phyloP scores from a whole-genome alignment of 2,797 vertebrate genomes.

The Siniperca undulata region DNA sequence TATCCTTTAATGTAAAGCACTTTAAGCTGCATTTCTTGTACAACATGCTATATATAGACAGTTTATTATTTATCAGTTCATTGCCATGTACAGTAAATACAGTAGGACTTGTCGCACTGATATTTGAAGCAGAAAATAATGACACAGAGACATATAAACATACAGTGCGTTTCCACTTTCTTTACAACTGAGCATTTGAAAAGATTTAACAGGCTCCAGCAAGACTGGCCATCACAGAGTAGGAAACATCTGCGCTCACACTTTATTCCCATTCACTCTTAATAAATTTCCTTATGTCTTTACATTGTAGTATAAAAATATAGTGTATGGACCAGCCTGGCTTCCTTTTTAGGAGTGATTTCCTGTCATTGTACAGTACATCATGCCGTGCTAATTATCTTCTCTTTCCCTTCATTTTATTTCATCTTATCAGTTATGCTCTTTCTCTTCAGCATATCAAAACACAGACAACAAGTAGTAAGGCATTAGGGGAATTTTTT shows the following conservation, averaged over 20 bases:
- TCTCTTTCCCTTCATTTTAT: conserved; percentile 55
- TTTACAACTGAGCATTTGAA: conserved; percentile 18
- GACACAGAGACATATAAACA: not conserved
- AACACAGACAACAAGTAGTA: conserved; percentile 60
- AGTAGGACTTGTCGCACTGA: not conserved
- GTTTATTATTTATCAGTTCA: not conserved
- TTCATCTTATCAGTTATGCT: conserved; percentile 62
- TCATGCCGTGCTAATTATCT: conserved; percentile 59
- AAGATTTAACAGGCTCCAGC: not conserved
- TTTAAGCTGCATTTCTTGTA: not conserved
- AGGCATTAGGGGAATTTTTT: conserved; percentile 53
- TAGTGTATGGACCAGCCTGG: conserved; percentile 12
- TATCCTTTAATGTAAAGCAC: not conserved
- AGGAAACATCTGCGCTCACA: conserved; percentile 1
- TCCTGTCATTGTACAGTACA: conserved; percentile 57
- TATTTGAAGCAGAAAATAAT: conserved; percentile 17
- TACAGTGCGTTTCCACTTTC: not conserved
- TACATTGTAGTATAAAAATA: conserved; percentile 20
- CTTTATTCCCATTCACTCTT: conserved; percentile 15
- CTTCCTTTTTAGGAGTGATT: conserved; percentile 37
- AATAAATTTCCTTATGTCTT: conserved; percentile 15
- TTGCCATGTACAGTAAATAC: not conserved
- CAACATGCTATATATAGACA: not conserved
- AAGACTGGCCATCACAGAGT: conserved; percentile 11
- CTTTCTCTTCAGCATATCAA: conserved; percentile 55